A percentile compares a stretch with the other conserved stretches of the same genome.
These are phyloP conservation scores for Acronicta leporina DNA, from an alignment of 2,888 invertebrate species.

Conservation along the genomic window DNA sequence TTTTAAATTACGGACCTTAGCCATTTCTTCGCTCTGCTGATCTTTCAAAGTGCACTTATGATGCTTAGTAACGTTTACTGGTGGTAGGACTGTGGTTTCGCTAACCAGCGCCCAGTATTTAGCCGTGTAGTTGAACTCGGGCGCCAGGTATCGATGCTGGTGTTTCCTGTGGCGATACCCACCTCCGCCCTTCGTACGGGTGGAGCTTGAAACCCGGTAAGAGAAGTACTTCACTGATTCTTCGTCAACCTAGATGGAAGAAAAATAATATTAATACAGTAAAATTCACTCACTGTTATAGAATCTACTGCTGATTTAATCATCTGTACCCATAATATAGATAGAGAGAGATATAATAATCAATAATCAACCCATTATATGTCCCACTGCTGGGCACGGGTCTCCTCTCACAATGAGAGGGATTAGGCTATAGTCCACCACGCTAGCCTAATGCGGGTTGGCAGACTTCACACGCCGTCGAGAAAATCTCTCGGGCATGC, in stretches of 20 bases:
- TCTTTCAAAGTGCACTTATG: constrained; percentile 83
- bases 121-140: constrained; percentile 84
- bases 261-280: too few species aligned
- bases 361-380: too few species aligned
- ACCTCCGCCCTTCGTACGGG: constrained; percentile 82
- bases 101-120: constrained; percentile 85
- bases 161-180: constrained; percentile 81
- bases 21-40: constrained; percentile 80
- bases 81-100: constrained; percentile 77
- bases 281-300: too few species aligned
- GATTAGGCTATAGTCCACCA: too few species aligned
- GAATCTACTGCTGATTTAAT: too few species aligned
- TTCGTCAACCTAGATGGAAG: constrained; percentile 72
- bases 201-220: constrained; percentile 84
- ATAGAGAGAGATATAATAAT: too few species aligned
- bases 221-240: constrained; percentile 82
- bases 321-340: too few species aligned
- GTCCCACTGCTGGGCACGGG: too few species aligned
- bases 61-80: constrained; percentile 73
- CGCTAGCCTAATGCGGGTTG: too few species aligned
- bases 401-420: too few species aligned
- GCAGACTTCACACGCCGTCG: too few species aligned
- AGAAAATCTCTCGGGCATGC: too few species aligned
- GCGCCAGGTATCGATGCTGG: constrained; percentile 84
- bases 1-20: constrained; percentile 68